Conservation (phyloP, 2,797 vertebrate genomes). For the Brotula barbata region DNA sequence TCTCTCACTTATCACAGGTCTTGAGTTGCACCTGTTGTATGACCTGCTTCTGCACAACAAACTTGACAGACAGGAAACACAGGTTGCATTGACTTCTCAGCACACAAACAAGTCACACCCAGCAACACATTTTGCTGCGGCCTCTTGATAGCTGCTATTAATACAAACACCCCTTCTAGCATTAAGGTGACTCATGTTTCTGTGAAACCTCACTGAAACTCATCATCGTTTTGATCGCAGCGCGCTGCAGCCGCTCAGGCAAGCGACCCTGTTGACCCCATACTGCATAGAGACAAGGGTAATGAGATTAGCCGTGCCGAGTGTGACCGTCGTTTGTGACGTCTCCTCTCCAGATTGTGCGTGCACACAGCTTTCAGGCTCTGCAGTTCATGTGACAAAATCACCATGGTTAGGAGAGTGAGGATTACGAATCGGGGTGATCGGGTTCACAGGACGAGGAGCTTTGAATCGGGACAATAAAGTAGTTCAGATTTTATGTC, state of each 20-base stretch:
- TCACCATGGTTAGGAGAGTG: slow-evolving; percentile 59
- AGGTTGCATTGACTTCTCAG: slow-evolving; percentile 26
- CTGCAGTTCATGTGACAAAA: slow-evolving; percentile 72
- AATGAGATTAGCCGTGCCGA: slow-evolving; percentile 74
- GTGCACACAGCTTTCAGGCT: slow-evolving; percentile 50
- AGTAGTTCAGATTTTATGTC: slow-evolving; percentile 2
- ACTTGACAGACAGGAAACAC: slow-evolving; percentile 59
- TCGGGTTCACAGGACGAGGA: slow-evolving; percentile 52
- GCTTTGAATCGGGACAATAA: slow-evolving; percentile 21
- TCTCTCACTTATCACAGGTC: slow-evolving; percentile 54
- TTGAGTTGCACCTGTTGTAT: slow-evolving; percentile 63
- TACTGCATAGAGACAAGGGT: slow-evolving; percentile 70
- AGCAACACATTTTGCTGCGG: slow-evolving; percentile 41
- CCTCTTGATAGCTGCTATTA: slow-evolving; percentile 55
- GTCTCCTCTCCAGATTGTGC: slow-evolving; percentile 63
- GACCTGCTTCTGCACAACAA: slow-evolving; percentile 42
- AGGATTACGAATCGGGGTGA: slow-evolving; percentile 71
- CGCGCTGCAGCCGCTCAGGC: slow-evolving; percentile 30
- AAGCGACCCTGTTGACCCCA: slow-evolving; percentile 67
- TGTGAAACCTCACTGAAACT: slow-evolving; percentile 33
- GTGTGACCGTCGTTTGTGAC: slow-evolving; percentile 70
- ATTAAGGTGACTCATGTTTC: slow-evolving; percentile 57
- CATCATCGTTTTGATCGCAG: slow-evolving; percentile 41
- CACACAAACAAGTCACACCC: slow-evolving; percentile 50
- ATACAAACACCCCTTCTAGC: slow-evolving; percentile 39